Base-by-base conservation (phyloP, 2,113 vertebrate species). In the Suncus etruscus region DNA sequence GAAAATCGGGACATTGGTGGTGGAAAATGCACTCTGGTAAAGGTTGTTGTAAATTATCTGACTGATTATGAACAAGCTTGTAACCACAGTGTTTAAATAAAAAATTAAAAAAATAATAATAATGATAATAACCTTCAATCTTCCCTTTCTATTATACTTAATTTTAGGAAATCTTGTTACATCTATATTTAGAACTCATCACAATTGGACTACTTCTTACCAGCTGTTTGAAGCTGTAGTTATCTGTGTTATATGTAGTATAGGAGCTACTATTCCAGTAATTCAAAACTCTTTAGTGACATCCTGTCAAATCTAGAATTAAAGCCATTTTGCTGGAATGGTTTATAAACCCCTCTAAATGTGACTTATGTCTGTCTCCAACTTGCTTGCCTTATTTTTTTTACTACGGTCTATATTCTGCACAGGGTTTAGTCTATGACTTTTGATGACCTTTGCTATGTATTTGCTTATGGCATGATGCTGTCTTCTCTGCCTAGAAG, bases 151-250 rank as follows among this genome's bases (percentile, higher is more conserved):
- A 2, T 47, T 73, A 8, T 68, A 47, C 45, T 29, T 18, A 82
- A 2, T 83, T 69, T 83, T 90, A 80, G 76, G 63, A 87, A 89
- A 68, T 95, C 48, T 31, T 80, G 1, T 87, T 87, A 48, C 54
- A 45, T 91, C 25, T 79, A 1, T 70, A 3, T 25, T 76, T 45
- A 87, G 58, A 87, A 45, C 47, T 24, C 0, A 72, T 86, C 84
- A 65, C 31, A 73, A 77, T 77, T 51, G 31, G 18, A 32, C 31
- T 20, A 7, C 63, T 61, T 92, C 18, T 77, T 24, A 50, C 16
- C 6, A 85, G n/a, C 25, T 77, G 3, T 80, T 85, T 9, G 18
- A 18, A 39, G 66, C 14, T 25, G 18, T 8, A n/a, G 0, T n/a
- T 14, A 54, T 45, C 25, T 51, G 3, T 84, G 27, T 16, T 48